Percentiles rank a stretch among this genome's conserved stretches.
These are phyloP conservation scores for Hypotaenidia philippensis DNA, from an alignment of 2,797 vertebrate species.

Conservation along the genomic window DNA sequence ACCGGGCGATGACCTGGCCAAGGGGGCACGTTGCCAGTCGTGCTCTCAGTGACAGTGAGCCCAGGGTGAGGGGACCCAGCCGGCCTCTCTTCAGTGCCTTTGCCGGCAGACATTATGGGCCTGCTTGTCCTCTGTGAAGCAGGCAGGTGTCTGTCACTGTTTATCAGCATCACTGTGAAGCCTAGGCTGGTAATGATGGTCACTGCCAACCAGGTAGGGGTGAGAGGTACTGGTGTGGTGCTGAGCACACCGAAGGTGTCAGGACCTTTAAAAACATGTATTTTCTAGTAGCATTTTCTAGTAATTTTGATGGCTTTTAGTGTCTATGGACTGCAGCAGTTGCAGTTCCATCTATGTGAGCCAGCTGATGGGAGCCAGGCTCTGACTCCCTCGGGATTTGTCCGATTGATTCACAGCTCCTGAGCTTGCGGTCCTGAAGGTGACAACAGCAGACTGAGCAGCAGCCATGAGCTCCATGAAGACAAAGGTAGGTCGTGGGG, in stretches of 20 bases:
- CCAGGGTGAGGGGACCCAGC: no score
- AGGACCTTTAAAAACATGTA: background rate
- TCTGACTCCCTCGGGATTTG: background rate
- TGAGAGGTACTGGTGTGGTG: rapidly evolving
- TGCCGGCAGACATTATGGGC: rapidly evolving
- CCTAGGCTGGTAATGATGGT: background rate
- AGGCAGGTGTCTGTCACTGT: rapidly evolving
- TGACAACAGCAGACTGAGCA: background rate
- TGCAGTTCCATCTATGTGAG: background rate
- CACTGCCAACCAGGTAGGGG: rapidly evolving
- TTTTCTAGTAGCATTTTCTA: background rate
- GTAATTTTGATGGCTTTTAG: background rate
- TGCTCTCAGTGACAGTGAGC: rapidly evolving
- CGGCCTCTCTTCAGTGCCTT: background rate
- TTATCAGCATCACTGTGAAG: background rate
- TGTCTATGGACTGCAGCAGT: background rate
- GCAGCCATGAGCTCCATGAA: background rate
- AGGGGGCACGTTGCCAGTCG: rapidly evolving
- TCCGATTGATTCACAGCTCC: background rate
- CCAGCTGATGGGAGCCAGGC: background rate
- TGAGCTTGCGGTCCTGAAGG: rapidly evolving
- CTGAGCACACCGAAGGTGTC: background rate
- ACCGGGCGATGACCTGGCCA: rapidly evolving
- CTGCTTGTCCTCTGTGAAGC: rapidly evolving
- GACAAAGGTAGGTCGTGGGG: background rate